Evolutionary conservation across 1,140 invertebrate species (phyloP).

Genomic region (Platorchestia sp.): DNA sequence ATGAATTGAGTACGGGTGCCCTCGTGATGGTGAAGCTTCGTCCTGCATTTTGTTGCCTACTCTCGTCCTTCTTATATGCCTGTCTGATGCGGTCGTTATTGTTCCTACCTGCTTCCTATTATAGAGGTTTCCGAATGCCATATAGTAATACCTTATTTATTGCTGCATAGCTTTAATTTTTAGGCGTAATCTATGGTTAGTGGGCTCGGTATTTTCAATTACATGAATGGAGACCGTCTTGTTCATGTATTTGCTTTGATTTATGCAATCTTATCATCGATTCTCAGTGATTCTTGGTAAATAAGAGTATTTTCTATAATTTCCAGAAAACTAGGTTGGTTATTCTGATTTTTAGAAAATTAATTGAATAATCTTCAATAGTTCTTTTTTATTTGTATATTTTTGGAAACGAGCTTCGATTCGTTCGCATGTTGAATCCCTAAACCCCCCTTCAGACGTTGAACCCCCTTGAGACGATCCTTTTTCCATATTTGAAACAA

Average conservation of each 20-base stretch:
- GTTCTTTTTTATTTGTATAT: too few relatives aligned
- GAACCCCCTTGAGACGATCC: background rate
- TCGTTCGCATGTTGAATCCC: background rate
- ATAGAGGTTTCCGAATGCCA: background rate
- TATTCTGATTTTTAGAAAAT: background rate
- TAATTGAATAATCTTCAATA: too few relatives aligned
- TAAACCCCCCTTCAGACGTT: background rate
- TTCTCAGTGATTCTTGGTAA: background rate
- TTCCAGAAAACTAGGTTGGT: background rate
- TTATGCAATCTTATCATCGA: background rate
- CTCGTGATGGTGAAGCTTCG: too few relatives aligned
- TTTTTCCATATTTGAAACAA: too few relatives aligned
- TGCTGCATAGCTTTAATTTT: background rate
- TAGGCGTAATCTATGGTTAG: background rate
- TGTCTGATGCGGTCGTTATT: background rate
- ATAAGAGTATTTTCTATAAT: background rate
- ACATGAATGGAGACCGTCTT: background rate
- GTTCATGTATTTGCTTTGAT: background rate
- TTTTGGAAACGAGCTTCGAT: background rate
- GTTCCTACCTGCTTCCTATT: background rate
- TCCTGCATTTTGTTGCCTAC: background rate
- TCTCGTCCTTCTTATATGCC: background rate
- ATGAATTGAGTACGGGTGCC: too few relatives aligned
- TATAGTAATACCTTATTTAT: background rate
- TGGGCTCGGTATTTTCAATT: background rate